Base-by-base conservation (phyloP, 2,888 invertebrate genomes). In the Amphiduros pacificus region DNA sequence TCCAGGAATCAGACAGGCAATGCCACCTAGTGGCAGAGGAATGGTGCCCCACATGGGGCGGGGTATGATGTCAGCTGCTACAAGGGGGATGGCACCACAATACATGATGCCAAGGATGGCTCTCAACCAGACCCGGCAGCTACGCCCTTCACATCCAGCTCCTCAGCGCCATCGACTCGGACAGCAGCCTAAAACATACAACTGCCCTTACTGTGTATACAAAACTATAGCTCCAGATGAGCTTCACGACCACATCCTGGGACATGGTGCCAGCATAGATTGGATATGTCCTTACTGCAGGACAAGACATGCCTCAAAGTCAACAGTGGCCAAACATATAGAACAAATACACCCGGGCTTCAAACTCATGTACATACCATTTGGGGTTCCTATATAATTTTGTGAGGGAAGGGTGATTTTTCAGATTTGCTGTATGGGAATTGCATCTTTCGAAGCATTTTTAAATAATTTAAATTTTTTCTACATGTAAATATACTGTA, bases 201-300 rank as follows among this genome's bases (percentile, higher is more conserved):
- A n/a, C n/a, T 58, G 58, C 27, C 58, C 58, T 11, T 58, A 58
- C 32, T 58, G 58, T 26, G 14, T 32, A 2, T 58, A 36, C 50
- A 29, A 22, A 24, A 51, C 49, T 6, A 51, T 50, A 36, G 58
- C 49, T 31, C 22, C 58, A 17, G 58, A 58, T 31, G 36, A 49
- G 11, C 49, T 58, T 1, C 58, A 58, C 32, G 24, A 58, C 36
- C 58, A 58, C 32, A 58, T 58, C 17, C 40, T 58, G 26, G 11
- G 24, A 3, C 58, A 58, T 20, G 58, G 31, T 6, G 50, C 58
- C 24, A 31, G 50, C 32, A 51, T 58, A n/a, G 24, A 51, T 26
- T 58, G 58, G 58, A 48, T 51, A 22, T 58, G 58, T 17, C 58
- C 58, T 11, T 58, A 58, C 36, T 58, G 58, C 58, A 49, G 48